Conservation (phyloP, 2,797 vertebrate genomes). For the Acanthornis magna region DNA sequence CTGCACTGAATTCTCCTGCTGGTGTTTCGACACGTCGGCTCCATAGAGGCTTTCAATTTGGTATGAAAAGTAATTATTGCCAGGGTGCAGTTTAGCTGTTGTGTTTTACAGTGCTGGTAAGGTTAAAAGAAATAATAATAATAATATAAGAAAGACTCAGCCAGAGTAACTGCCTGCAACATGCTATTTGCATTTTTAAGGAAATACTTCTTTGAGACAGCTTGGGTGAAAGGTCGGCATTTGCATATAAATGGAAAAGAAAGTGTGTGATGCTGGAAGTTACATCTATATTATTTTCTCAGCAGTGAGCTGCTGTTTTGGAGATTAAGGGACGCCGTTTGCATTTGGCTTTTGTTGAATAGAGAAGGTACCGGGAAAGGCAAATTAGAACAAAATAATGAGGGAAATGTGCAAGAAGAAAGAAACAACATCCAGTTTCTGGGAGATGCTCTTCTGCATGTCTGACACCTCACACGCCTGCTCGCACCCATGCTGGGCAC, state of each 20-base stretch:
- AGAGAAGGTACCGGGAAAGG: constrained; percentile 66
- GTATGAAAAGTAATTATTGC: constrained; percentile 70
- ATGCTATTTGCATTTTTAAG: constrained; percentile 85
- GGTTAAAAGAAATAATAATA: constrained; percentile 80
- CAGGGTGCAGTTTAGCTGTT: constrained; percentile 63
- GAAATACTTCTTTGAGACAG: constrained; percentile 79
- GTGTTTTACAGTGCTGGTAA: constrained; percentile 64
- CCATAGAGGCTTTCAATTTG: constrained; percentile 22
- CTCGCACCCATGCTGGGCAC: neutral
- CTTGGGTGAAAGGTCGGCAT: constrained; percentile 82
- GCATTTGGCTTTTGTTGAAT: constrained; percentile 76
- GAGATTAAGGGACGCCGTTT: constrained; percentile 75
- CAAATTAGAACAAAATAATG: constrained; percentile 74
- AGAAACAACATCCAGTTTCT: neutral
- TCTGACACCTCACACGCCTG: neutral
- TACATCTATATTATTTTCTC: constrained; percentile 82
- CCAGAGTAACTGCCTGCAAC: constrained; percentile 68
- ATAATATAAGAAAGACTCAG: constrained; percentile 69
- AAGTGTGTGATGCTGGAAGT: constrained; percentile 78
- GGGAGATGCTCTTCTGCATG: neutral
- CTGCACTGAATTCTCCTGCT: neutral
- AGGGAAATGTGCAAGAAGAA: constrained; percentile 54
- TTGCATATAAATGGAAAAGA: constrained; percentile 86
- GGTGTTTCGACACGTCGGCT: constrained; percentile 2
- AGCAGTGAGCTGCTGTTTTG: constrained; percentile 76